Base-by-base conservation (phyloP, 2,797 vertebrate species). In the Xyrichtys novacula region DNA sequence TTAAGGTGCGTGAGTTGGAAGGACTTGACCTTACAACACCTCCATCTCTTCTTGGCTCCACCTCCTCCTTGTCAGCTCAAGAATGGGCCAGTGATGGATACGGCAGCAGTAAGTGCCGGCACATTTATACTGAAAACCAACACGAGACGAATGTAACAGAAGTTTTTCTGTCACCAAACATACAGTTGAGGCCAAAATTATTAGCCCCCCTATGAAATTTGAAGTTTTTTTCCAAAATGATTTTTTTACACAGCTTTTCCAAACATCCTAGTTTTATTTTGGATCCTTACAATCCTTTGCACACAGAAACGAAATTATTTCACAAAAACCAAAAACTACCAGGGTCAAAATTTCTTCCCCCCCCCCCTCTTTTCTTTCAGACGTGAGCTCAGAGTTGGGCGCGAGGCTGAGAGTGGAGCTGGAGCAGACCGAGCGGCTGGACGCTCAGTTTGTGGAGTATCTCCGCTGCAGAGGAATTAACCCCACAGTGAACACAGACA, bases 51-150 rank as follows among this genome's bases (percentile, higher is more conserved):
- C 88, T 94, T 49, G 92, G 92, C 36, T 85, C 91, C 68, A 85
- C 88, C 57, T 95, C 95, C 9, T 91, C 94, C 26, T 63, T 88
- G 46, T 95, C 94, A 0, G 91, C 71, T 23, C 71, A 85, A 19
- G 94, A 94, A 71, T 93, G 86, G 65, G 92, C 91, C 80, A 95
- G 88, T 0, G 79, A 95, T 60, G 94, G 91, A 58, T 95, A 91
- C 64, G 93, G 91, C 77, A 95, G 94, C 92, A 94, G 97, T 98
- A 83, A 96, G 96, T 96, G 17, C 62, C 47, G 22, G 11, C 17
- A 61, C 19, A 62, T 19, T 48, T 12, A 26, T 1, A 10, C 14
- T 38, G n/a, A 12, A 8, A 11, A 14, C 19, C 48, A 40, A 14
- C 9, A n/a, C 19, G 34, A 12, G 34, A 36, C 12, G 34, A 12